Percentiles rank a stretch among this genome's conserved stretches.
Conservation (phyloP, 2,888 invertebrate species). For the Andrena praecox region DNA sequence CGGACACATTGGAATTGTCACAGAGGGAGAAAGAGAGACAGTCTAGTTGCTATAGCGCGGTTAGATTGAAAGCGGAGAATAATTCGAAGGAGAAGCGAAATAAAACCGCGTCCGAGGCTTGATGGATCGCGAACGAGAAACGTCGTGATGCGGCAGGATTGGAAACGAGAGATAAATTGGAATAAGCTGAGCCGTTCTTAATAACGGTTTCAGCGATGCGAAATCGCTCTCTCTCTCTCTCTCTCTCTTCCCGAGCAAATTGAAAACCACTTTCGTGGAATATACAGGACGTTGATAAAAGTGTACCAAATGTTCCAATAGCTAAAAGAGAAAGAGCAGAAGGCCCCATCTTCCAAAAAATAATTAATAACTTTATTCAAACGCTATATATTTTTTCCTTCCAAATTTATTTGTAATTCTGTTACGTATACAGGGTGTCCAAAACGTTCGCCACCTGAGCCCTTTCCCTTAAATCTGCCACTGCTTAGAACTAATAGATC, state of each 20-base stretch:
- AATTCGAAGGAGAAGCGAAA: conserved; percentile 29
- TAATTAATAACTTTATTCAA: no score
- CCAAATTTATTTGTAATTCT: no score
- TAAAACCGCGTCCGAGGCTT: conserved; percentile 22
- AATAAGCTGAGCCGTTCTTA: conserved; percentile 5
- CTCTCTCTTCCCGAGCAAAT: background rate
- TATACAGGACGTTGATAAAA: no score
- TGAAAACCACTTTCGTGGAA: background rate
- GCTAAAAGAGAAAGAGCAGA: no score
- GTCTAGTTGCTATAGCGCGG: background rate
- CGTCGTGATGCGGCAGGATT: conserved; percentile 33
- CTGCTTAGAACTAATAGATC: background rate
- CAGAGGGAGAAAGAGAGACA: background rate
- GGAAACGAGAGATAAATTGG: conserved; percentile 35
- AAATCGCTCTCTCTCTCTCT: background rate
- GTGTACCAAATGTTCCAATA: no score
- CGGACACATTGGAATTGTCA: background rate
- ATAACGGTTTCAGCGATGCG: conserved; percentile 3
- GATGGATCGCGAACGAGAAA: conserved; percentile 39
- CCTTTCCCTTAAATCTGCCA: no score
- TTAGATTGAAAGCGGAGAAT: conserved; percentile 44
- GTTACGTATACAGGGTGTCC: no score
- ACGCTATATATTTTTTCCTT: no score
- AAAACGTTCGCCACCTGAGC: no score
- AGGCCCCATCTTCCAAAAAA: no score